These are phyloP conservation scores for Pluvialis apricaria DNA, from an alignment of 2,113 vertebrate genomes.

Conservation along the genomic window DNA sequence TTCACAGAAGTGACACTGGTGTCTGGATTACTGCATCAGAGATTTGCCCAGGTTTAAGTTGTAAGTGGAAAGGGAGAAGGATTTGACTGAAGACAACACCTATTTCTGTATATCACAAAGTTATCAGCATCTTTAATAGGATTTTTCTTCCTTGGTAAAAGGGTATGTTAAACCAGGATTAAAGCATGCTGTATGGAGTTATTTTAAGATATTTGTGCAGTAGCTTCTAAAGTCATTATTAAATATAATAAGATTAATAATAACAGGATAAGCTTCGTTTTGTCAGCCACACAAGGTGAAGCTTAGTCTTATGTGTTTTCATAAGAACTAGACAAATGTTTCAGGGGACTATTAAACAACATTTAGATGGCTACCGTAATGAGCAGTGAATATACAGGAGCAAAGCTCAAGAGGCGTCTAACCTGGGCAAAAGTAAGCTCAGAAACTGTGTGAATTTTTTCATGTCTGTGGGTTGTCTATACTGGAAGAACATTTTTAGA, in stretches of 20 bases:
- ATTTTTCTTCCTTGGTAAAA: neutral
- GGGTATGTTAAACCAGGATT: neutral
- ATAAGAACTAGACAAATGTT: neutral
- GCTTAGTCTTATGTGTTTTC: neutral
- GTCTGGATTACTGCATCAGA: neutral
- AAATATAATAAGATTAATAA: slow-evolving; percentile 3
- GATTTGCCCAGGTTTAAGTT: neutral
- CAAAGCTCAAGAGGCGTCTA: neutral
- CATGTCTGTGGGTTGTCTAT: neutral
- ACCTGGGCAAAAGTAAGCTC: neutral
- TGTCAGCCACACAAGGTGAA: neutral
- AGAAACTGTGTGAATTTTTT: neutral
- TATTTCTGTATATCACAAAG: neutral
- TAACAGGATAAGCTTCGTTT: neutral
- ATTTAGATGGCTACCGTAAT: neutral
- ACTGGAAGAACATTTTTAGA: neutral
- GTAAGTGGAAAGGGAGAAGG: neutral
- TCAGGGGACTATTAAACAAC: neutral
- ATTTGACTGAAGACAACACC: neutral
- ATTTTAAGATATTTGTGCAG: neutral
- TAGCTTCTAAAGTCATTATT: neutral
- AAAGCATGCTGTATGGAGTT: neutral
- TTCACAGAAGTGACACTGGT: neutral
- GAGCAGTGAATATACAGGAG: neutral
- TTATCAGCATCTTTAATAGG: neutral